Evolutionary conservation across 1,140 invertebrate species (phyloP).

Genomic region (Palaemon carinicauda): DNA sequence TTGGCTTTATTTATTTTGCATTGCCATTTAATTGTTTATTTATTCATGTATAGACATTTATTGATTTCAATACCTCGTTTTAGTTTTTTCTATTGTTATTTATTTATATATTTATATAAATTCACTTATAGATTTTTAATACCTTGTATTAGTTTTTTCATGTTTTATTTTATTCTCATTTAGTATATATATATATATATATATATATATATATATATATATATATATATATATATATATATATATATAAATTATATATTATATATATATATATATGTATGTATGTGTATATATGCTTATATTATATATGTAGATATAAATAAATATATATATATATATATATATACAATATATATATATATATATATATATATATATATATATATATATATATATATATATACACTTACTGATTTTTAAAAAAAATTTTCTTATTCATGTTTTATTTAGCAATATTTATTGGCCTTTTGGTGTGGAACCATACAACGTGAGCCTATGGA

Average conservation of each 20-base stretch:
- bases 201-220: background rate
- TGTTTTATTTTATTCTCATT: background rate
- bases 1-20: too few relatives aligned
- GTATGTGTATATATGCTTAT: background rate
- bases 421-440: background rate
- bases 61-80: background rate
- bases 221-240: background rate
- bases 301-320: too few relatives aligned
- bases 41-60: too few relatives aligned
- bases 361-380: background rate
- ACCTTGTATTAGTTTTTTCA: background rate
- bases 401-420: background rate
- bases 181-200: background rate
- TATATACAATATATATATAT: too few relatives aligned
- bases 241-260: too few relatives aligned
- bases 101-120: background rate
- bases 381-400: background rate
- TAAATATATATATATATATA: too few relatives aligned
- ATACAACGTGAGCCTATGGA: too few relatives aligned
- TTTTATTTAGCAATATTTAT: background rate
- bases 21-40: too few relatives aligned
- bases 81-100: background rate
- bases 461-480: too few relatives aligned
- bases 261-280: background rate
- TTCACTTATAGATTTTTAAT: background rate